Evolutionary conservation across 2,797 vertebrate species (phyloP).

Genomic region (Carcharodon carcharias): DNA sequence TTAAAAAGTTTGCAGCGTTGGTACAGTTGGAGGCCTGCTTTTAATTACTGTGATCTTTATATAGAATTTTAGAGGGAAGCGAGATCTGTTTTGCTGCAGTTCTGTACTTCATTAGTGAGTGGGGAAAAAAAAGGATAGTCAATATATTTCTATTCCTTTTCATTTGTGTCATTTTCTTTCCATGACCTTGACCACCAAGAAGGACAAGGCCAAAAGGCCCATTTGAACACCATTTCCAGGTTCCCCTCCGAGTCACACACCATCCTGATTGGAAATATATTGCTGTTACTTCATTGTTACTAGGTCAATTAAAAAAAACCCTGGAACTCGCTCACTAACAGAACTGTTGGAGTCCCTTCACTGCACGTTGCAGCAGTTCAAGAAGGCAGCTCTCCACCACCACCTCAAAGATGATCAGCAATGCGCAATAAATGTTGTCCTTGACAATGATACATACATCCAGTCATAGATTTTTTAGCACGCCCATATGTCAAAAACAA

Average conservation of each 20-base stretch:
- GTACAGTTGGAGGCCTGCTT: constrained; percentile 9
- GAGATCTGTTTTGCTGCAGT: background rate
- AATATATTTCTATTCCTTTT: background rate
- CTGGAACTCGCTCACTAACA: background rate
- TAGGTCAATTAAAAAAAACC: background rate
- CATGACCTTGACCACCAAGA: background rate
- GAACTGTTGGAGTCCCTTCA: background rate
- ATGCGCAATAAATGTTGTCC: too few species aligned
- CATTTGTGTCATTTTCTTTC: background rate
- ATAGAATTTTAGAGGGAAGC: background rate
- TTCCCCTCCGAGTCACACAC: background rate
- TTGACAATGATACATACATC: background rate
- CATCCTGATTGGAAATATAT: background rate
- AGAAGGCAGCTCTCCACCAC: background rate
- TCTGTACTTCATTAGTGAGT: background rate
- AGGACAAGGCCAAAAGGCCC: background rate
- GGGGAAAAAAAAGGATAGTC: background rate
- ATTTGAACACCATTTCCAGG: background rate
- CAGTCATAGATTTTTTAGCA: background rate
- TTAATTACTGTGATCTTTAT: background rate
- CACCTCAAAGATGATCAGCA: too few species aligned
- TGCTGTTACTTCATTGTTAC: background rate
- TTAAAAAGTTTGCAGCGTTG: background rate
- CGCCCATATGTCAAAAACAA: background rate
- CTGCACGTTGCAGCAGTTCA: background rate